Conservation (phyloP, 37 sponge, comb jelly and placozoan genomes). For the Hormiphora californensis region DNA sequence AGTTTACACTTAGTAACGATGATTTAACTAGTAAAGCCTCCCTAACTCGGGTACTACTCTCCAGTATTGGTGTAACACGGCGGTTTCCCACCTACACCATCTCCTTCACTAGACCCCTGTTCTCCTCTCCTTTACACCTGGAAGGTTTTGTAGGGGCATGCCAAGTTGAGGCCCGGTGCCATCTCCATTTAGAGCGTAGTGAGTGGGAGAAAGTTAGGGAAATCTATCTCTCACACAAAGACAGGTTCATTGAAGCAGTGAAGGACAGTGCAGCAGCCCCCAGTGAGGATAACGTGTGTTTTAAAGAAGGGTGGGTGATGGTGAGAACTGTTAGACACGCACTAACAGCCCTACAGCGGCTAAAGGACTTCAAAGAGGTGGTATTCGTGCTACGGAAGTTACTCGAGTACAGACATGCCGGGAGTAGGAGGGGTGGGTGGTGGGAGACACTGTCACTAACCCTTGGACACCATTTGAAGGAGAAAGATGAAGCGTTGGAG, state of each 20-base stretch:
- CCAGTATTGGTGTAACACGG: background rate
- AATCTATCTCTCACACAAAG: background rate
- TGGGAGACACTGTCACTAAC: slow-evolving; percentile 27
- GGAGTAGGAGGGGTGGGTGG: slow-evolving; percentile 8
- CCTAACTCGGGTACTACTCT: background rate
- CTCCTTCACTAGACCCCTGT: background rate
- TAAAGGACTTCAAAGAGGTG: background rate
- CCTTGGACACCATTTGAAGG: background rate
- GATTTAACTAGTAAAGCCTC: background rate
- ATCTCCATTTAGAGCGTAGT: background rate
- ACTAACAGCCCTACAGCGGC: background rate
- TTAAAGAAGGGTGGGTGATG: slow-evolving; percentile 7
- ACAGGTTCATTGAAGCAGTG: background rate
- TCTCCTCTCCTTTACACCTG: background rate
- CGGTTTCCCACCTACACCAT: background rate
- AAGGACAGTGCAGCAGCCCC: background rate
- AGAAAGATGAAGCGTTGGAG: background rate
- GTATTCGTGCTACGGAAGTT: background rate
- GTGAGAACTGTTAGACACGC: background rate
- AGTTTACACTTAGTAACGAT: background rate
- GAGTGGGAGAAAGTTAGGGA: background rate
- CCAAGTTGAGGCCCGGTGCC: background rate
- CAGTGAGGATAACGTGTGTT: background rate
- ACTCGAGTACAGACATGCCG: background rate
- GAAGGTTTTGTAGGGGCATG: slow-evolving; percentile 23